Percentiles rank a stretch among this genome's conserved stretches.
Evolutionary conservation across 2,113 vertebrate species (phyloP).

Genomic region (Entomyzon cyanotis): DNA sequence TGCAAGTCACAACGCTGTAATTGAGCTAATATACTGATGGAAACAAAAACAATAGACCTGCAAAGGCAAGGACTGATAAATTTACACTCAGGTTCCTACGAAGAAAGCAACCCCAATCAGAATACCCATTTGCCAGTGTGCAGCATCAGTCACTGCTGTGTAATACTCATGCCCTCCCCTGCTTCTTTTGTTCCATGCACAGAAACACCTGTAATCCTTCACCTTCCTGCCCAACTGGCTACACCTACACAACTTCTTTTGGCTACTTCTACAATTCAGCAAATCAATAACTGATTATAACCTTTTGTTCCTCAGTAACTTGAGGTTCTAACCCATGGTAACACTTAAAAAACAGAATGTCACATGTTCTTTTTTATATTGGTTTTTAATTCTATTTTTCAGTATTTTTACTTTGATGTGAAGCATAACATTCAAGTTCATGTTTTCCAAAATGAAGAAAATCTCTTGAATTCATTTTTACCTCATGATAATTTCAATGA

Average conservation of each 20-base stretch:
- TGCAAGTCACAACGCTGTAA: conserved; percentile 52
- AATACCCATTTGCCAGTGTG: neutral
- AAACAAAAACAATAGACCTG: conserved; percentile 43
- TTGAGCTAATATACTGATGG: conserved; percentile 78
- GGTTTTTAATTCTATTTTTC: neutral
- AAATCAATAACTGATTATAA: neutral
- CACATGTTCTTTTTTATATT: neutral
- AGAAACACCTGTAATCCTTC: conserved; percentile 11
- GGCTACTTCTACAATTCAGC: neutral
- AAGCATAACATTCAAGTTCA: neutral
- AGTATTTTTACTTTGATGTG: neutral
- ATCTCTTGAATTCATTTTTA: neutral
- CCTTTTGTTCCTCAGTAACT: neutral
- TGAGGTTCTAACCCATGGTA: neutral
- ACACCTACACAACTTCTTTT: neutral
- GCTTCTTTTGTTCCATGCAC: neutral
- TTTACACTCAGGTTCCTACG: neutral
- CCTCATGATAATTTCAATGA: neutral
- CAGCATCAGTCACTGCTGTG: neutral
- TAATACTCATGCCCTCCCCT: neutral
- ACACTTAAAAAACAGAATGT: neutral
- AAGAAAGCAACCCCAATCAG: neutral
- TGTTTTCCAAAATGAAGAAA: neutral
- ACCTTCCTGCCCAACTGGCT: neutral
- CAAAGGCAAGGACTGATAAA: conserved; percentile 7